phyloP scores from a whole-genome alignment of 2,113 vertebrate genomes.

The Canis aureus region DNA sequence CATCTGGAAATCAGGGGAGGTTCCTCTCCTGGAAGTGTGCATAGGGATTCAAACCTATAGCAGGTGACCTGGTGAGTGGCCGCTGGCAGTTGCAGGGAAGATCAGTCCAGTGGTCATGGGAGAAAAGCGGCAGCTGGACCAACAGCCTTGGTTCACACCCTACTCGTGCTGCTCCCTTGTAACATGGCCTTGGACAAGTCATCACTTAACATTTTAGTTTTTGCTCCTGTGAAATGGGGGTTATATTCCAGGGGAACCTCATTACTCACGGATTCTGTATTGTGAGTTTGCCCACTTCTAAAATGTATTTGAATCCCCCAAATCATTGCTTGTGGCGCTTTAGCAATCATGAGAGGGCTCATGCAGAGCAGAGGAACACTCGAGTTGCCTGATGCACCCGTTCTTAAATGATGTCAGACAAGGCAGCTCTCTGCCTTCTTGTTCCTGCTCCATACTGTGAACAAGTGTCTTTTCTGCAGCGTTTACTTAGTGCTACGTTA shows the following conservation, averaged over 20 bases:
- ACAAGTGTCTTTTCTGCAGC: neutral
- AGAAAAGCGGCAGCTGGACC: neutral
- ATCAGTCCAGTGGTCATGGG: fast-evolving
- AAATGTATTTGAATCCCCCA: neutral
- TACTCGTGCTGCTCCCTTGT: too few relatives aligned
- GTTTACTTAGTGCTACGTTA: neutral
- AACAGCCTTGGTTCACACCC: neutral
- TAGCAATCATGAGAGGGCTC: neutral
- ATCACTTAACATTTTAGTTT: neutral
- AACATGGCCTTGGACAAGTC: neutral
- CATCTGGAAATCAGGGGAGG: neutral
- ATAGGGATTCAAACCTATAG: neutral
- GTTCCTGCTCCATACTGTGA: neutral
- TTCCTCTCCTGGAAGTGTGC: neutral
- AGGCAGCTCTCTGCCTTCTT: fast-evolving
- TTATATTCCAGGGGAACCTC: neutral
- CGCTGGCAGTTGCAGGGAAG: neutral
- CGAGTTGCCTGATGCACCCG: fast-evolving
- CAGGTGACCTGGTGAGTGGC: neutral
- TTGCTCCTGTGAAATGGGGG: neutral
- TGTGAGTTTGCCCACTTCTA: neutral
- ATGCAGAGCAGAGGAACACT: neutral
- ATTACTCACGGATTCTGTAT: neutral
- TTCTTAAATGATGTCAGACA: too few relatives aligned
- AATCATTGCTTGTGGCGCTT: fast-evolving